Base-by-base conservation (phyloP, 2,113 vertebrate genomes). In the Cichladusa arquata region DNA sequence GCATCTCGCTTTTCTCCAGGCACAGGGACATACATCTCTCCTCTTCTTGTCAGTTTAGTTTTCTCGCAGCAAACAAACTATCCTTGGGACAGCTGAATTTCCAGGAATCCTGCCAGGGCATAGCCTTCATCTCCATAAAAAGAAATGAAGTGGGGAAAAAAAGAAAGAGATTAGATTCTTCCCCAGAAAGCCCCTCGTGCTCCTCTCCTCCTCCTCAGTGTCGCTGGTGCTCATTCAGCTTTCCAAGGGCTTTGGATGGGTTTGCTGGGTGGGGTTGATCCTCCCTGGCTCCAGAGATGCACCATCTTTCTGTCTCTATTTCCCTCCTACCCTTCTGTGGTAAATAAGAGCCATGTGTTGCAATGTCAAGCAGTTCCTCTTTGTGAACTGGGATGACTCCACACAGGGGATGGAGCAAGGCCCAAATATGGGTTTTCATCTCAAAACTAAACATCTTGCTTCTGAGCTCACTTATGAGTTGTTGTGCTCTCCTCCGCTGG, bases 71-170 rank as follows among this genome's bases (percentile, higher is more conserved):
- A 98, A 97, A 97, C 96, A 98, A 97, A 96, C 88, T 95, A 54
- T 97, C 96, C 95, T 84, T 80, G 82, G 70, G 94, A 86, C 88
- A 91, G 93, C 81, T 93, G 94, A 97, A 77, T 97, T 97, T 98
- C 97, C 94, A 97, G 98, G 98, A 98, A 97, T 90, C 84, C 51
- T 98, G 98, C 98, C 98, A 98, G 97, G 36, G 69, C 53, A 44
- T 96, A 97, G 96, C 95, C 94, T 97, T 96, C 94, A 92, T 96
- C 93, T 98, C 98, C 97, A 96, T 98, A 98, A 98, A 98, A 98
- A 98, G 98, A 96, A 97, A 97, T 97, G 94, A 95, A 97, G 93
- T 58, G 69, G 88, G 95, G 54, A 77, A 95, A 98, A 98, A 97
- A 96, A 85, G 31, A 70, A 82, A 79, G 80, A 91, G 62, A 83